phyloP scores from a whole-genome alignment of 2,888 invertebrate genomes.

The Agonopterix arenella region DNA sequence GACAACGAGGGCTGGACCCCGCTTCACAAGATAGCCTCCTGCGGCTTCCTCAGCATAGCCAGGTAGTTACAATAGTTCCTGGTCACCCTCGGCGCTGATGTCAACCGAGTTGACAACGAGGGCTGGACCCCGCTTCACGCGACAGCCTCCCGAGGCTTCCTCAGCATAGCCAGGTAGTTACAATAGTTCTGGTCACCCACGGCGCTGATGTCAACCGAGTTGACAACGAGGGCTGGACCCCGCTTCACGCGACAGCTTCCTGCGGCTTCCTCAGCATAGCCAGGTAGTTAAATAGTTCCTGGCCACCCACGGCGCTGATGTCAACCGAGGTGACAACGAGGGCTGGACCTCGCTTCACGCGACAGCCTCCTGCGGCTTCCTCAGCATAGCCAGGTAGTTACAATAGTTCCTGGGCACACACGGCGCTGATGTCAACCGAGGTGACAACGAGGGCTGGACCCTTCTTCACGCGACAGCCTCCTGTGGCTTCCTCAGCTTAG shows the following conservation, averaged over 20 bases:
- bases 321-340: constrained; percentile 98
- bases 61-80: constrained; percentile 86
- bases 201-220: constrained; percentile 98
- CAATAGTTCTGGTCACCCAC: constrained; percentile 93
- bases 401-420: constrained; percentile 95
- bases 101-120: constrained; percentile 98
- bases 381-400: too few relatives aligned
- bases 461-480: constrained; percentile 99
- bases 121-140: constrained; percentile 99
- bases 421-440: constrained; percentile 97
- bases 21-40: constrained; percentile 98
- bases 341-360: constrained; percentile 99
- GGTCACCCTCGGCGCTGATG: constrained; percentile 95
- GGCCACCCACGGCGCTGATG: constrained; percentile 95
- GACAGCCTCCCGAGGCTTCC: constrained; percentile 97
- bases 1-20: constrained; percentile 99
- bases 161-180: constrained; percentile 77
- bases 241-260: constrained; percentile 98
- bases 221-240: constrained; percentile 99
- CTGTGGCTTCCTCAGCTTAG: constrained; percentile 88
- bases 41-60: constrained; percentile 87
- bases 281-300: constrained; percentile 86
- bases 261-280: constrained; percentile 90
- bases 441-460: constrained; percentile 99
- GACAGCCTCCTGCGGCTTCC: constrained; percentile 97